Percentiles rank a stretch among this genome's conserved stretches.
These are phyloP conservation scores for Drosophila arizonae DNA, from an alignment of 1,140 invertebrate species.

Conservation along the genomic window DNA sequence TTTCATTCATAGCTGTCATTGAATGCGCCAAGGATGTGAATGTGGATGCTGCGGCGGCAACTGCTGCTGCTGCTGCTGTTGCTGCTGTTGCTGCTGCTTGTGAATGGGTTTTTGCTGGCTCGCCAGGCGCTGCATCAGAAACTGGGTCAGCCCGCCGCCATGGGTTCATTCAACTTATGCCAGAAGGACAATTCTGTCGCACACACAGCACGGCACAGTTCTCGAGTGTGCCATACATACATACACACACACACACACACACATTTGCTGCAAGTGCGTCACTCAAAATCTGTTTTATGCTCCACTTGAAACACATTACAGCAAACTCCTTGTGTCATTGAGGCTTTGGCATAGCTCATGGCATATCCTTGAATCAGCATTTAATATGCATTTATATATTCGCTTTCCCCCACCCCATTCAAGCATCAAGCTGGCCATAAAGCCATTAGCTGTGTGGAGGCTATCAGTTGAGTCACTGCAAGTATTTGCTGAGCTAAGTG, in stretches of 20 bases:
- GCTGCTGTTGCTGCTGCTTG: slow-evolving; percentile 29
- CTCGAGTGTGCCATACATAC: slow-evolving; percentile 20
- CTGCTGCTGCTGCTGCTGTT: slow-evolving; percentile 17
- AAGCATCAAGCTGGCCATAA: too few species aligned
- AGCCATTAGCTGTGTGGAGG: too few species aligned
- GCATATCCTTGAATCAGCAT: background rate
- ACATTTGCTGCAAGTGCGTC: slow-evolving; percentile 43
- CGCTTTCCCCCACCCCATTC: background rate
- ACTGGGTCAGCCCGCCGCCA: slow-evolving; percentile 57
- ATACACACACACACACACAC: background rate
- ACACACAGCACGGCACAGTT: slow-evolving; percentile 50
- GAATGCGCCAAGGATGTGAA: slow-evolving; percentile 35
- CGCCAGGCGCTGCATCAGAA: slow-evolving; percentile 34
- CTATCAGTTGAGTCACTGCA: too few species aligned
- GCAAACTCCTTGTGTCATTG: slow-evolving; percentile 11
- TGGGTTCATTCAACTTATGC: slow-evolving; percentile 64
- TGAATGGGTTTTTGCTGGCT: slow-evolving; percentile 53
- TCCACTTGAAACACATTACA: slow-evolving; percentile 19
- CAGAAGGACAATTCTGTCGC: slow-evolving; percentile 71
- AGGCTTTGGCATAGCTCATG: background rate
- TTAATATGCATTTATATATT: background rate
- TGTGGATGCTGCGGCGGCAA: slow-evolving; percentile 12
- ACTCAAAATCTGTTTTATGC: slow-evolving; percentile 25
- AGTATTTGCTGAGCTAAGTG: too few species aligned
- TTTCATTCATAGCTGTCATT: slow-evolving; percentile 65